phyloP scores from a whole-genome alignment of 2,888 invertebrate genomes.

The Shargacucullia verbasci region DNA sequence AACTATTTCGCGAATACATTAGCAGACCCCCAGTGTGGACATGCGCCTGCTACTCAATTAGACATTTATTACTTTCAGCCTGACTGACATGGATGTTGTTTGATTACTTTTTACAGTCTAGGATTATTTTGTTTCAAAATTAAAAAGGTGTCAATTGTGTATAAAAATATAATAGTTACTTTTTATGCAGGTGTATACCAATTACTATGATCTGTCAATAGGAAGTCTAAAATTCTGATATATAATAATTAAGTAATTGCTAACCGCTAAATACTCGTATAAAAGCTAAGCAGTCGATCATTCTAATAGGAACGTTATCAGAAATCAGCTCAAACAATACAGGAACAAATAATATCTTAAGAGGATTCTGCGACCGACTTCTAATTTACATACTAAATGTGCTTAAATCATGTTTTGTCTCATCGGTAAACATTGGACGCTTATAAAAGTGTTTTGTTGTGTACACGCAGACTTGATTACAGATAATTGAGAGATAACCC shows the following conservation, averaged over 20 bases:
- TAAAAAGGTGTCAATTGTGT: too few relatives aligned
- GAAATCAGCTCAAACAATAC: neutral
- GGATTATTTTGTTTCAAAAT: too few relatives aligned
- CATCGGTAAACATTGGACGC: slow-evolving; percentile 2
- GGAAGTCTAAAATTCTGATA: too few relatives aligned
- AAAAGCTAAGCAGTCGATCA: too few relatives aligned
- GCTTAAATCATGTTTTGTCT: slow-evolving; percentile 1
- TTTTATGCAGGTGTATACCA: too few relatives aligned
- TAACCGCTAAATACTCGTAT: too few relatives aligned
- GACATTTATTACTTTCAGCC: slow-evolving; percentile 45
- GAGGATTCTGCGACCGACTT: slow-evolving; percentile 2
- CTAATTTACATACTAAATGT: slow-evolving; percentile 30
- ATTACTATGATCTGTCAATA: too few relatives aligned
- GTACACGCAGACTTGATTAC: slow-evolving; percentile 28
- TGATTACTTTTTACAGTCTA: neutral
- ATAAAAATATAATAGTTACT: too few relatives aligned
- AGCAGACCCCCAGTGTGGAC: slow-evolving; percentile 38
- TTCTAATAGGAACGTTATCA: neutral
- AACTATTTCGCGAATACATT: slow-evolving; percentile 75
- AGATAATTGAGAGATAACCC: slow-evolving; percentile 55
- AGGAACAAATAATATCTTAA: neutral
- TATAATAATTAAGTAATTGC: too few relatives aligned
- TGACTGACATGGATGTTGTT: slow-evolving; percentile 5
- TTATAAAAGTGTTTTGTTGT: slow-evolving; percentile 34
- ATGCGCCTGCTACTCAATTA: slow-evolving; percentile 24